Conservation (phyloP, 2,797 vertebrate genomes). For the Orestias chungarensis region DNA sequence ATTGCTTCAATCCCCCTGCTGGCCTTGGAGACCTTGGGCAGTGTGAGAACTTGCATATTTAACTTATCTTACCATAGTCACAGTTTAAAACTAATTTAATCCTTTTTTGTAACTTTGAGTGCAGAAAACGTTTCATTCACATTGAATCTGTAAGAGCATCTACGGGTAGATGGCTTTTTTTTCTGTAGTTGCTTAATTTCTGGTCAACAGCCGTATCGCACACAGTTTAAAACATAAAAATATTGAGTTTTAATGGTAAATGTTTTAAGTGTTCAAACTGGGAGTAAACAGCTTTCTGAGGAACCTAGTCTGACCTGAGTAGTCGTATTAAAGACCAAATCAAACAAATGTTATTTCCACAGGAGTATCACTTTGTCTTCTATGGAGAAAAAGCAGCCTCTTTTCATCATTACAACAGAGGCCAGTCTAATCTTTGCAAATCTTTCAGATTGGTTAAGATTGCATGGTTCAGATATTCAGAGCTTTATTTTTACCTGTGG, state of each 20-base stretch:
- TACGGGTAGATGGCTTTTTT: not conserved
- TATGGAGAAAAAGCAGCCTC: constrained; percentile 2
- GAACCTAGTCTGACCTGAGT: not conserved
- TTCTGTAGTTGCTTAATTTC: not conserved
- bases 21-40: too few species aligned
- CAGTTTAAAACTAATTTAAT: not conserved
- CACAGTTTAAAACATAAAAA: not conserved
- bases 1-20: too few species aligned
- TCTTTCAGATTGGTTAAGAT: constrained; percentile 22
- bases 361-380: not conserved
- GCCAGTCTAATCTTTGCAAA: constrained; percentile 16
- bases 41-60: too few species aligned
- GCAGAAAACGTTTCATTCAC: not conserved
- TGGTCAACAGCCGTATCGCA: not conserved
- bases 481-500: constrained; percentile 54
- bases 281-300: not conserved
- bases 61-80: not conserved
- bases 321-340: not conserved
- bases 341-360: not conserved
- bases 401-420: constrained; percentile 16
- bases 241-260: not conserved
- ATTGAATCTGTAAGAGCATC: not conserved
- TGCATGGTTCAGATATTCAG: constrained; percentile 49
- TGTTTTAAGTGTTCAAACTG: not conserved
- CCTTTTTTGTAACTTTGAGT: not conserved